Evolutionary conservation across 1,140 invertebrate genomes (phyloP), one percentile per base, ranked within the genome.

Genomic region (Drosophila yakuba): DNA sequence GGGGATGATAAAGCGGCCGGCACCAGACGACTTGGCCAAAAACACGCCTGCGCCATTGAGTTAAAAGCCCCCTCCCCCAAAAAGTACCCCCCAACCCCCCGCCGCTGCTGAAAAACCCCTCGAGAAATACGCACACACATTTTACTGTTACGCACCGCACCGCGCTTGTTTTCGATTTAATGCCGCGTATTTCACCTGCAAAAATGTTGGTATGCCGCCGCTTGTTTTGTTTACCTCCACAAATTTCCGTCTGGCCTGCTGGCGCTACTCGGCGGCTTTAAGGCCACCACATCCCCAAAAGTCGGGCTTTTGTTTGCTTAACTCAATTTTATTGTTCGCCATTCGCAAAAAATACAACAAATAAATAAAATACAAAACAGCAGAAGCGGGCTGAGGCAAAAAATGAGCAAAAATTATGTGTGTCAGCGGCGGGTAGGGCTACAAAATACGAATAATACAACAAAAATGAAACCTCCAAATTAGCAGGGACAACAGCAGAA

Each of bases 71-170:
- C 36, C 14, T 35, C 10, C 10, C 12, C n/a, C 20, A 20, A 25
- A 25, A 25, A 23, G 23, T 11, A 47, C 28, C 38, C 10, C 36
- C 36, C 14, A 11, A 1, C 11, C 0, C 12, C 36, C 12, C 36
- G 36, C 12, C 12, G 4, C 28, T 1, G 28, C 28, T 28, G 7
- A 45, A 45, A 47, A 47, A 25, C n/a, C 23, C 43, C 44, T 12
- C 48, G 28, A 47, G 39, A 62, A 55, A 28, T 48, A 61, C 20
- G 41, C 62, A 17, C 85, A 83, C 84, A 84, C 85, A 89, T 69
- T 84, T 89, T 89, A 89, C 84, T 89, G 84, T 89, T 89, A 89
- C 80, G 84, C 84, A 86, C 47, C 80, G 84, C 84, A 86, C 47
- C 58, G 52, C 41, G 61, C 32, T 74, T 67, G 74, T 81, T 78